Evolutionary conservation across 2,888 invertebrate genomes (phyloP).

Genomic region (Schizotus pectinicornis): DNA sequence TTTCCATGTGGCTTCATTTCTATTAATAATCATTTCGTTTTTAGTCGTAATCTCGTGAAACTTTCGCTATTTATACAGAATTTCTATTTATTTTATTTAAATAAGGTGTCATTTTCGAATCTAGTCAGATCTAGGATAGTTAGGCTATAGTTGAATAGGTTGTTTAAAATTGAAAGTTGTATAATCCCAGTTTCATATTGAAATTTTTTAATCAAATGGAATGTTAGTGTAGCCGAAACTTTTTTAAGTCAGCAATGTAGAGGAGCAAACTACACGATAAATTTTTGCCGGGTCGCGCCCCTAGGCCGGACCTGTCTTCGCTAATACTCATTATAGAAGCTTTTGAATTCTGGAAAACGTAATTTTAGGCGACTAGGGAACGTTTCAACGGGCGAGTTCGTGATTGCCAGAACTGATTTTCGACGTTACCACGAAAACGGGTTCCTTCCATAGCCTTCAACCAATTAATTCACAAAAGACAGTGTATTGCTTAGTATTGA

Average conservation of each 20-base stretch:
- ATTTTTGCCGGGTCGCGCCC: too few relatives aligned
- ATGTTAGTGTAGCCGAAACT: conserved; percentile 22
- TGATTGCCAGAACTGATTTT: too few relatives aligned
- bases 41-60: conserved; percentile 12
- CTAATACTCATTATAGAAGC: conserved; percentile 9
- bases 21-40: conserved; percentile 12
- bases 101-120: not conserved
- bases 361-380: conserved; percentile 7
- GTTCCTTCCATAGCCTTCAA: conserved; percentile 15
- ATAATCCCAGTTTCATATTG: conserved; percentile 18
- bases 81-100: conserved; percentile 1
- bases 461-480: conserved; percentile 11
- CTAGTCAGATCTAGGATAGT: conserved; percentile 4
- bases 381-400: not conserved
- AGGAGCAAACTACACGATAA: too few relatives aligned
- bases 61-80: not conserved
- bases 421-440: not conserved
- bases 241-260: conserved; percentile 3
- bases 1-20: conserved; percentile 8
- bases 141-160: not conserved
- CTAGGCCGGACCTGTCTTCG: not conserved
- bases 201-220: conserved; percentile 25
- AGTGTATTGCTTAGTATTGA: conserved; percentile 13
- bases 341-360: conserved; percentile 10
- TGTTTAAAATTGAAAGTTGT: not conserved